phyloP scores from a whole-genome alignment of 2,797 vertebrate species.

The Hafferia zeledoni region DNA sequence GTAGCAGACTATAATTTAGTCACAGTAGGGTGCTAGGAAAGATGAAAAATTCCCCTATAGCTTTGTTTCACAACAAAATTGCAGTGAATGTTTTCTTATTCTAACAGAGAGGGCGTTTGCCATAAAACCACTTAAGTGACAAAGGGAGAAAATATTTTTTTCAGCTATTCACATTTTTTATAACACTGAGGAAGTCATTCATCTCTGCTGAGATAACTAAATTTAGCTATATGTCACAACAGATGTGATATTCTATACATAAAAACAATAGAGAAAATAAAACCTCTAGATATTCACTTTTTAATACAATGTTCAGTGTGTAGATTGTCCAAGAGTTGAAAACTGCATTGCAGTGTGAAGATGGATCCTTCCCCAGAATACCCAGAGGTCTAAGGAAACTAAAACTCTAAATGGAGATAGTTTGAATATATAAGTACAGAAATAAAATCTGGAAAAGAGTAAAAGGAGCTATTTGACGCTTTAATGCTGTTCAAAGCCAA shows the following conservation, averaged over 20 bases:
- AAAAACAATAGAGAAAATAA: not conserved
- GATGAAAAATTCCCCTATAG: not conserved
- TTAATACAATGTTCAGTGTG: not conserved
- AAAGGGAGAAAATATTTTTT: not conserved
- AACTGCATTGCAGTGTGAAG: not conserved
- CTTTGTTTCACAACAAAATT: not conserved
- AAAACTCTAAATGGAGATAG: not conserved
- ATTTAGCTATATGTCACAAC: not conserved
- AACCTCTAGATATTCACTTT: not conserved
- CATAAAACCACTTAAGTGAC: not conserved
- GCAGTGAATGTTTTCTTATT: not conserved
- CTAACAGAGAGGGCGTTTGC: not conserved
- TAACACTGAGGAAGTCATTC: not conserved
- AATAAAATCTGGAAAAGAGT: not conserved
- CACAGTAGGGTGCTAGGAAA: not conserved
- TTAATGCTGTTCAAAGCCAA: not conserved
- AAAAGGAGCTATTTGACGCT: not conserved
- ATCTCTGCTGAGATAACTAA: not conserved
- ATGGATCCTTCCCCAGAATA: not conserved
- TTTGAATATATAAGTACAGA: not conserved
- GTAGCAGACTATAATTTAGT: not conserved
- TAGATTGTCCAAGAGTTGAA: not conserved
- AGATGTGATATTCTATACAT: not conserved
- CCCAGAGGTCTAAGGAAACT: not conserved
- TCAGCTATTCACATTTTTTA: not conserved